Percentiles rank a stretch among this genome's conserved stretches.
These are phyloP conservation scores for Magallana ariakensis DNA, from an alignment of 1,140 invertebrate genomes.

Conservation along the genomic window DNA sequence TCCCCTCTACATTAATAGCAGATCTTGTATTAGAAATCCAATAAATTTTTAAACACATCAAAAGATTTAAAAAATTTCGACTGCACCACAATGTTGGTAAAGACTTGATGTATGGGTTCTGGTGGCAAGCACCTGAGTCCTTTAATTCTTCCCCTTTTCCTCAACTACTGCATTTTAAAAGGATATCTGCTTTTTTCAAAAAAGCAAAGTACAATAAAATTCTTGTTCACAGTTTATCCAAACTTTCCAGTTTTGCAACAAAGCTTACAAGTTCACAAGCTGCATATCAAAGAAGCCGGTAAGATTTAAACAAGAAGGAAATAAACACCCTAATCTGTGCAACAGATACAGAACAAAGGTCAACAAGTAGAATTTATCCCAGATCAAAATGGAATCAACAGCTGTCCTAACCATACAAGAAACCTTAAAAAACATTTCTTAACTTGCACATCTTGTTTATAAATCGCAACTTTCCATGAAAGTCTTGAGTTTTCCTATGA, in stretches of 20 bases:
- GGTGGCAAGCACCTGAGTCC: constrained; percentile 3
- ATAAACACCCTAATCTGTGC: constrained; percentile 4
- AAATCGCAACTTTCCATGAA: background rate
- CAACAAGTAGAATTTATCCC: constrained; percentile 21
- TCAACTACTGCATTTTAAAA: background rate
- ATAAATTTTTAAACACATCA: constrained; percentile 3
- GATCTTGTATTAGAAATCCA: background rate
- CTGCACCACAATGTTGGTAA: background rate
- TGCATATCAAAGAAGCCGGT: background rate
- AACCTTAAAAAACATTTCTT: background rate
- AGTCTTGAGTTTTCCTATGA: background rate
- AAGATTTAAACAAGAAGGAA: constrained; percentile 20
- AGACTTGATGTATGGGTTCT: background rate
- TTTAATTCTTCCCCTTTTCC: background rate
- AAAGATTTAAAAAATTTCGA: background rate
- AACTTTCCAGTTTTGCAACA: constrained; percentile 29
- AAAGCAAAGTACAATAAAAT: background rate
- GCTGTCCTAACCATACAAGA: background rate
- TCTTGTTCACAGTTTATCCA: constrained; percentile 21
- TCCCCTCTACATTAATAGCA: background rate
- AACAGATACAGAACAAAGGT: background rate
- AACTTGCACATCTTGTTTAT: background rate
- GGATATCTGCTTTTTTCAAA: background rate
- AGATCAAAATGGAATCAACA: constrained; percentile 4
- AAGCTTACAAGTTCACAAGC: constrained; percentile 6